Conservation (phyloP, 2,797 vertebrate species). For the Knipowitschia caucasica region DNA sequence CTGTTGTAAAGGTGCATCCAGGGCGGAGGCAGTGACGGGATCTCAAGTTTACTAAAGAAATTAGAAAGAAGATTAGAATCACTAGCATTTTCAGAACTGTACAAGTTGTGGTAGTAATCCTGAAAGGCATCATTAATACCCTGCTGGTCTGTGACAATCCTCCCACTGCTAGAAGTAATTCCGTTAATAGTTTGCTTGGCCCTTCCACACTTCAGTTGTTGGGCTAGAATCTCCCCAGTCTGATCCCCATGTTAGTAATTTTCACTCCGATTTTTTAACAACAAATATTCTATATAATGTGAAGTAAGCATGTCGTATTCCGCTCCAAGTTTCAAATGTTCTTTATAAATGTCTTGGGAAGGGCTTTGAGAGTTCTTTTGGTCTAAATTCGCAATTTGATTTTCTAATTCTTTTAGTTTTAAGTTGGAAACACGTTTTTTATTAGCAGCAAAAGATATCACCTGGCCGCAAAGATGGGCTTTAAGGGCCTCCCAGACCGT, state of each 20-base stretch:
- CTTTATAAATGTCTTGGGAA: neutral
- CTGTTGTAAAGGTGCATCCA: neutral
- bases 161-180: neutral
- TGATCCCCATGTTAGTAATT: neutral
- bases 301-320: neutral
- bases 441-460: neutral
- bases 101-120: neutral
- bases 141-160: neutral
- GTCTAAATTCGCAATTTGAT: neutral
- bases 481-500: neutral
- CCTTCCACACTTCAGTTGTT: neutral
- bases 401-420: neutral
- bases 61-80: neutral
- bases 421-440: neutral
- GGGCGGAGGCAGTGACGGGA: neutral
- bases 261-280: neutral
- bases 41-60: neutral
- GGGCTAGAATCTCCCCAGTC: neutral
- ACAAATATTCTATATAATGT: neutral
- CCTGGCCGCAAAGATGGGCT: neutral
- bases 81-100: neutral
- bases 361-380: neutral
- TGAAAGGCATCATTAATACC: neutral
- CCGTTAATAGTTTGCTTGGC: conserved; percentile 1
- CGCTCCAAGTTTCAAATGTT: neutral